Base-by-base conservation (phyloP, 2,113 vertebrate species). In the Gymnocephalus cernua region DNA sequence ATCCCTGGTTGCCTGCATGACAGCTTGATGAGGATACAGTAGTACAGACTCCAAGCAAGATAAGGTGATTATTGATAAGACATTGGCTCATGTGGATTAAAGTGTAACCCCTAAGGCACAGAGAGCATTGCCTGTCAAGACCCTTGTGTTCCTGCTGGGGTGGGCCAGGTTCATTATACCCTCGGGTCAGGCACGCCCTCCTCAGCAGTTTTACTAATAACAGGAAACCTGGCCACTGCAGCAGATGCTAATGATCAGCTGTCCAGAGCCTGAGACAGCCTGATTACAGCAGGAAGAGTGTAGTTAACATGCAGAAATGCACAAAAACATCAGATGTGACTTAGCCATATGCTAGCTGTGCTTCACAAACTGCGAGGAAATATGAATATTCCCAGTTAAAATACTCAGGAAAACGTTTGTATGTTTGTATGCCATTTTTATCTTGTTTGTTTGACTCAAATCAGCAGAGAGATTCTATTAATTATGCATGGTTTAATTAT, bases 241-340 rank as follows among this genome's bases (percentile, higher is more conserved):
- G 79, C 63, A 84, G 79, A 92, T 90, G 87, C 84, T 92, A 93
- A 94, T 92, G 77, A 87, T 78, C 85, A 85, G 86, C 82, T 90
- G 89, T 78, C 59, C 78, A 63, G 63, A 86, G 78, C 58, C 67
- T 50, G 51, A 87, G 83, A 78, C 80, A 65, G 77, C 35, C 66
- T 79, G 91, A 90, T 89, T 87, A 85, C 79, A 91, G 88, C 80
- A 77, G 79, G 85, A 86, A 87, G 76, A 76, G 65, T 71, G 65
- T 67, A 65, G 80, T 86, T 90, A 86, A 69, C 69, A 23, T 62
- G 51, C 58, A 79, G 18, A 56, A 69, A 48, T 51, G 19, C 79
- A 58, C 68, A 75, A 14, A 75, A 82, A 84, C 77, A 23, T 79
- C 53, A 38, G 27, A 80, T 58, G 15, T 35, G 59, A 76, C 4